Conservation (phyloP, 2,797 vertebrate genomes). For the Sphaeramia orbicularis region DNA sequence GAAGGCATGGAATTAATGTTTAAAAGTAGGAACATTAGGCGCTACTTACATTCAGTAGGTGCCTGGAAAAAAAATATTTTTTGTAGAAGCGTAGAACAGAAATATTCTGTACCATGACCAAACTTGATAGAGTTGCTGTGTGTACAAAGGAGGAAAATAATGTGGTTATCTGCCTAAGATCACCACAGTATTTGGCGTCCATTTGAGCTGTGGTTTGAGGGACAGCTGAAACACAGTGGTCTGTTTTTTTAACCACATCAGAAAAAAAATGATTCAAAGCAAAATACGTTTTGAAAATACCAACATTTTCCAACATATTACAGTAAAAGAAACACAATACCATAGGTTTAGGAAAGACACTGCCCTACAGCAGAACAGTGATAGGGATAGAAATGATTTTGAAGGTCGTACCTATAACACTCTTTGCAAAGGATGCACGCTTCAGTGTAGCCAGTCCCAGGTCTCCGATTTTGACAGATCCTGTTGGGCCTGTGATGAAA, state of each 20-base stretch:
- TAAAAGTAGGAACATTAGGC: constrained; percentile 77
- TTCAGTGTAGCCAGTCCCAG: constrained; percentile 97
- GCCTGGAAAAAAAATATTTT: constrained; percentile 83
- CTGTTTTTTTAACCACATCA: constrained; percentile 91
- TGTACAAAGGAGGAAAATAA: constrained; percentile 64
- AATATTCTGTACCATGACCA: constrained; percentile 76
- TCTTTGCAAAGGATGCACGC: constrained; percentile 98
- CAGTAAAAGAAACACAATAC: constrained; percentile 25
- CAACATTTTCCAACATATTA: constrained; percentile 18
- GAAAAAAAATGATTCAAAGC: constrained; percentile 65
- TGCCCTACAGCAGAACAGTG: constrained; percentile 41
- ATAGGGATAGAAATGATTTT: constrained; percentile 56
- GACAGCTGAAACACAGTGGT: constrained; percentile 90
- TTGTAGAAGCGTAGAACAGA: constrained; percentile 77
- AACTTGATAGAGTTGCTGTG: constrained; percentile 65
- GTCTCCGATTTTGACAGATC: constrained; percentile 99
- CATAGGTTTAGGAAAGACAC: constrained; percentile 35
- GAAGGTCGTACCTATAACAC: constrained; percentile 95
- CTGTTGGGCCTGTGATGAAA: constrained; percentile 98
- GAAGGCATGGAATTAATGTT: constrained; percentile 76
- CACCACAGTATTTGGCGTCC: constrained; percentile 76
- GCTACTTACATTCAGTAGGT: constrained; percentile 87
- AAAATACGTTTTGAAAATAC: constrained; percentile 50
- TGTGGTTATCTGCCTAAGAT: constrained; percentile 77
- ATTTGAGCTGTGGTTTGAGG: constrained; percentile 88